phyloP scores from a whole-genome alignment of 2,797 vertebrate species.

The Sylvilagus floridanus region DNA sequence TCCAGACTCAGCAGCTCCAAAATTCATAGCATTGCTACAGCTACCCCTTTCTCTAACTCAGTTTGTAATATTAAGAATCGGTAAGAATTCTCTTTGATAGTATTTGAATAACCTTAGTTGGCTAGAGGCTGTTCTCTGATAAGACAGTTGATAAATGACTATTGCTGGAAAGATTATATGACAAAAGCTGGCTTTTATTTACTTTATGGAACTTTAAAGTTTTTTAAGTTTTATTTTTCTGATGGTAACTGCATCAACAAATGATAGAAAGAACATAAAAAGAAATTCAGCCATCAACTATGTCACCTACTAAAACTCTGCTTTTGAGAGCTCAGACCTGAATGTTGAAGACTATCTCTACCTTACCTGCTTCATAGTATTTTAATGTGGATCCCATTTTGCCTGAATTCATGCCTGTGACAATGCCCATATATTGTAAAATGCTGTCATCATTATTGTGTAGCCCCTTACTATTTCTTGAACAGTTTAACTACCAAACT shows the following conservation, averaged over 20 bases:
- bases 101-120: not conserved
- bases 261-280: not conserved
- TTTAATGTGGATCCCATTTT: too few relatives aligned
- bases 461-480: not conserved
- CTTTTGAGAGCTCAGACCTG: not conserved
- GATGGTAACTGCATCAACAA: not conserved
- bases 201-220: not conserved
- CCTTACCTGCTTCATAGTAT: not conserved
- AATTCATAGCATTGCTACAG: not conserved
- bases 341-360: not conserved
- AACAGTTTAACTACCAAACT: not conserved
- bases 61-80: not conserved
- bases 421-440: not conserved
- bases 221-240: not conserved
- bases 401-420: not conserved
- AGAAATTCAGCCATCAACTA: rapidly evolving
- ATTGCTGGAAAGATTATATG: not conserved
- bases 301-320: not conserved
- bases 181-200: not conserved
- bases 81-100: not conserved
- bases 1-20: not conserved
- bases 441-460: not conserved
- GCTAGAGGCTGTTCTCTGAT: not conserved
- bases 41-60: too few relatives aligned
- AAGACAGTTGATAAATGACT: not conserved